A percentile compares a stretch with the other conserved stretches of the same genome.
Conservation (phyloP, 1,140 invertebrate species). For the Drosophila carrolli region DNA sequence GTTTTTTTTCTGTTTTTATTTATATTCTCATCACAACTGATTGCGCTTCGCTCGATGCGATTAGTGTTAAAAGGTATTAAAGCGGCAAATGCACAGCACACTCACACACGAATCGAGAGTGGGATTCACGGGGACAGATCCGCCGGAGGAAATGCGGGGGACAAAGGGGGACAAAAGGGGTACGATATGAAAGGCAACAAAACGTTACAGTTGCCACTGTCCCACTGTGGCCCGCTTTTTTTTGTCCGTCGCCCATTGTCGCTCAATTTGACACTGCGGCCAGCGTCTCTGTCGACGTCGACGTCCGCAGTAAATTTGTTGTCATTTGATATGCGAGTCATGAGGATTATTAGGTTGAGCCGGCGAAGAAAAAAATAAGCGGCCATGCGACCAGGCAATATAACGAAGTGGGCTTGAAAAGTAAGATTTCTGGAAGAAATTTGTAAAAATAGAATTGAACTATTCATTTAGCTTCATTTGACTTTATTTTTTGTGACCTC, state of each 20-base stretch:
- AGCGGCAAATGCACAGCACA: constrained; percentile 81
- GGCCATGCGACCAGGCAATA: constrained; percentile 52
- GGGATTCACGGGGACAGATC: constrained; percentile 18
- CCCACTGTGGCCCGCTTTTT: constrained; percentile 74
- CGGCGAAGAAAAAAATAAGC: constrained; percentile 49
- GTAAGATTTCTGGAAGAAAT: not conserved
- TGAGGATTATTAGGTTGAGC: constrained; percentile 82
- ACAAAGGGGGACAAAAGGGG: constrained; percentile 6
- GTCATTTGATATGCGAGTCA: constrained; percentile 83
- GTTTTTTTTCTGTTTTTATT: constrained; percentile 62
- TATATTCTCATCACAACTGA: constrained; percentile 83
- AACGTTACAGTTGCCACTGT: constrained; percentile 82
- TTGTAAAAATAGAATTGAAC: not conserved
- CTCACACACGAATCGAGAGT: constrained; percentile 27
- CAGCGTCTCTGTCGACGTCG: constrained; percentile 13
- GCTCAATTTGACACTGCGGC: constrained; percentile 76
- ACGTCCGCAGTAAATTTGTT: constrained; percentile 78
- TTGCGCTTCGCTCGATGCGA: constrained; percentile 81
- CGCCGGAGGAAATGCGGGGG: constrained; percentile 8
- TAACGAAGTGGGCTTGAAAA: constrained; percentile 38
- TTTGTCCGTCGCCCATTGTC: constrained; percentile 72
- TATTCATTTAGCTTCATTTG: too few relatives aligned
- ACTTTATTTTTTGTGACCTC: too few relatives aligned
- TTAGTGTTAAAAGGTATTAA: constrained; percentile 84
- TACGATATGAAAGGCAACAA: constrained; percentile 64